Conservation (phyloP, 1,140 invertebrate species). For the Drosophila rufa region DNA sequence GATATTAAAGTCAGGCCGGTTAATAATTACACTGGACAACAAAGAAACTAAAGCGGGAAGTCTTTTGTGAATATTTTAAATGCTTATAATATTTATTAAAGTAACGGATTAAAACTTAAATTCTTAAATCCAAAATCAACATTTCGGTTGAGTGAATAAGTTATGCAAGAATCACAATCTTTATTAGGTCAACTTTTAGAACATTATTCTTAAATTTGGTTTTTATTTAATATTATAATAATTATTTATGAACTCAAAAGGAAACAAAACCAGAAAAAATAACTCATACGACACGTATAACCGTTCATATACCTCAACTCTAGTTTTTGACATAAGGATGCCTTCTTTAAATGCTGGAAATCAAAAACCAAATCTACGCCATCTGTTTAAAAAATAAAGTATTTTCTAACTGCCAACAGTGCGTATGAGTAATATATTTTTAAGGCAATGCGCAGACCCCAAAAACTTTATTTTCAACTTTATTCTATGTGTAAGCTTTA, state of each 20-base stretch:
- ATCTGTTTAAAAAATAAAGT: background rate
- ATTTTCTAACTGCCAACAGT: background rate
- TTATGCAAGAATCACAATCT: no score
- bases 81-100: no score
- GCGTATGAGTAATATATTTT: slow-evolving; percentile 3
- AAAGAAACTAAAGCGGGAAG: background rate
- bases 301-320: background rate
- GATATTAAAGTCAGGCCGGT: slow-evolving; percentile 54
- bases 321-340: no score
- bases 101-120: no score
- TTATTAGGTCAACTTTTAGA: no score
- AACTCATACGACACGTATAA: background rate
- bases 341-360: no score
- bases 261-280: background rate
- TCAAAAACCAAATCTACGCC: no score
- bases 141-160: no score
- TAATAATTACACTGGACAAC: slow-evolving; percentile 38
- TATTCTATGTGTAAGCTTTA: background rate
- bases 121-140: no score
- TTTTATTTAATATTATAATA: background rate
- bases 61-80: background rate
- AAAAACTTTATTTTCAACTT: background rate
- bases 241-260: background rate
- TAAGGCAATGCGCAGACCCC: background rate
- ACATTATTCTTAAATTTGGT: no score